Evolutionary conservation across 2,113 vertebrate species (phyloP).

Genomic region (Podocnemis expansa): DNA sequence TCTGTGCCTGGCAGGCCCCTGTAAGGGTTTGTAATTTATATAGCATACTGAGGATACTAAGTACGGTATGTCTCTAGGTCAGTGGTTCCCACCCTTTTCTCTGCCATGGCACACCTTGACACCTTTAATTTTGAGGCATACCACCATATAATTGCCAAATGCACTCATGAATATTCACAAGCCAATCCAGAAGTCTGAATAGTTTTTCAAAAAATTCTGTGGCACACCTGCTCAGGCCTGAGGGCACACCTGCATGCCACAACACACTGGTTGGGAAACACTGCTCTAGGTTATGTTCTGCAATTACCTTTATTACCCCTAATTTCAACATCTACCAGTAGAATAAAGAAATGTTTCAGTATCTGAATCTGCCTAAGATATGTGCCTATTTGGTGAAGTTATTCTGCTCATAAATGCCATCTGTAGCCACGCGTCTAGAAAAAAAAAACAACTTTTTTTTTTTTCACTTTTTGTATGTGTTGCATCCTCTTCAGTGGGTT

Average conservation of each 20-base stretch:
- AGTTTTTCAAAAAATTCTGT: too few species aligned
- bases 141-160: too few species aligned
- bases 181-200: too few species aligned
- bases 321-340: background rate
- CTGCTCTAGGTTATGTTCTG: too few species aligned
- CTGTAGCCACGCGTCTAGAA: slow-evolving; percentile 29
- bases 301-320: background rate
- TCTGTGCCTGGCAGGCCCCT: background rate
- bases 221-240: too few species aligned
- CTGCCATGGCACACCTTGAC: too few species aligned
- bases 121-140: too few species aligned
- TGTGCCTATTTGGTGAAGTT: background rate
- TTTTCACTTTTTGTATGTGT: background rate
- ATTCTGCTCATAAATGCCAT: background rate
- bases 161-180: too few species aligned
- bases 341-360: background rate
- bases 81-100: too few species aligned
- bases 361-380: background rate
- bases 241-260: too few species aligned
- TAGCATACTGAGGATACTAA: background rate
- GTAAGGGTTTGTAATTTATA: background rate
- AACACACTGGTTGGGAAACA: too few species aligned
- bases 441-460: slow-evolving; percentile 14
- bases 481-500: slow-evolving; percentile 24
- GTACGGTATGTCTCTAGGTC: background rate